phyloP scores from a whole-genome alignment of 2,797 vertebrate genomes.

The Oryzias dopingdopingensis region DNA sequence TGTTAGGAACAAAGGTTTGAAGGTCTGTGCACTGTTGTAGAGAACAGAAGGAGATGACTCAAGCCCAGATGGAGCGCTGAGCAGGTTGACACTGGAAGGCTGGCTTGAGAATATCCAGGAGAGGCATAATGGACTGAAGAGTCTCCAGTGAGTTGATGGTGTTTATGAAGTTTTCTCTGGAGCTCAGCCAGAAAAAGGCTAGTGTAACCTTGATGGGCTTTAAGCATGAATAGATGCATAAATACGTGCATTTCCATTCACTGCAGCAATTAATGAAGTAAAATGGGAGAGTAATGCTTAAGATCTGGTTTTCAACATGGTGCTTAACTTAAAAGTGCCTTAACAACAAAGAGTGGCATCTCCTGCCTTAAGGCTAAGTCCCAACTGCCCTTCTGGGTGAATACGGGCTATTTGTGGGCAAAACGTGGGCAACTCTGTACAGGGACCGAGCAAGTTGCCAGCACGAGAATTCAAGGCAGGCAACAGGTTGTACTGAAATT shows the following conservation, averaged over 20 bases:
- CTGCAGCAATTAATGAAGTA: background rate
- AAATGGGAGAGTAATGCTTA: slow-evolving; percentile 1
- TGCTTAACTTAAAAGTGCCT: background rate
- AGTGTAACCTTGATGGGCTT: slow-evolving; percentile 13
- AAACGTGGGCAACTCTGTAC: too few relatives aligned
- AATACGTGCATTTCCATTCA: slow-evolving; percentile 9
- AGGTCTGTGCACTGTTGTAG: slow-evolving; percentile 37
- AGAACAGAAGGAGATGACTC: slow-evolving; percentile 52
- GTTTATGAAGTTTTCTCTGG: slow-evolving; percentile 13
- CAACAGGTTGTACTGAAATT: too few relatives aligned
- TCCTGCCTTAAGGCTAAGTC: slow-evolving; percentile 4
- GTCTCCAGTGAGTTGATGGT: slow-evolving; percentile 13
- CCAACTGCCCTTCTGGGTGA: too few relatives aligned
- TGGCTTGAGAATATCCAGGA: background rate
- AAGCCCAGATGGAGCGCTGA: slow-evolving; percentile 56
- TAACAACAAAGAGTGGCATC: slow-evolving; percentile 19
- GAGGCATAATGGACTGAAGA: slow-evolving; percentile 10
- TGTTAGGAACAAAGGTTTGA: slow-evolving; percentile 13
- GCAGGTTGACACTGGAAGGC: slow-evolving; percentile 31
- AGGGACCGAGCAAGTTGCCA: too few relatives aligned
- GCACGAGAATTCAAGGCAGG: too few relatives aligned
- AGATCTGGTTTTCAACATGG: background rate
- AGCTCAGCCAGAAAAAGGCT: slow-evolving; percentile 9
- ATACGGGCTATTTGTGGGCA: too few relatives aligned
- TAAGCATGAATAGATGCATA: slow-evolving; percentile 9